phyloP scores from a whole-genome alignment of 2,888 invertebrate genomes.

The Hydraecia micacea region DNA sequence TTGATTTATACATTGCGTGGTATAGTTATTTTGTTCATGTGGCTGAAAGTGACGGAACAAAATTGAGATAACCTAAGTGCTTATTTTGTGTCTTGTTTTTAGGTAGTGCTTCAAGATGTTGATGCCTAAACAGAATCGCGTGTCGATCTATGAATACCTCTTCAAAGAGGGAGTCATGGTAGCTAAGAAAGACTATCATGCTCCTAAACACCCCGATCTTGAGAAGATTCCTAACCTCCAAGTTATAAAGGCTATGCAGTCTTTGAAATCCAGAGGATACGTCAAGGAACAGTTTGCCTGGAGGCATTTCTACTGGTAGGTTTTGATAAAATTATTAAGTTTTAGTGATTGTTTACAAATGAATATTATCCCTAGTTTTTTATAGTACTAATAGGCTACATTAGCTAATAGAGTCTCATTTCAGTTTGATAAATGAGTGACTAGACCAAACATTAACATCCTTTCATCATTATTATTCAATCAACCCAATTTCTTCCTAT shows the following conservation, averaged over 20 bases:
- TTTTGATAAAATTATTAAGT: neutral
- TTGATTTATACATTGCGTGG: slow-evolving; percentile 34
- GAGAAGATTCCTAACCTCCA: slow-evolving; percentile 98
- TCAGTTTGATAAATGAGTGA: neutral
- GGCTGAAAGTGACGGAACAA: slow-evolving; percentile 51
- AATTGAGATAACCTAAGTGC: slow-evolving; percentile 72
- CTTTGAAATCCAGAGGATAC: slow-evolving; percentile 98
- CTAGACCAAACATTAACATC: neutral
- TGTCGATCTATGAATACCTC: slow-evolving; percentile 98
- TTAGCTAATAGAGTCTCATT: neutral
- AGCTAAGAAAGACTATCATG: slow-evolving; percentile 99
- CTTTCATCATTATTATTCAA: neutral
- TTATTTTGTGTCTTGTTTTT: slow-evolving; percentile 78
- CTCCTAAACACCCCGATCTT: slow-evolving; percentile 99
- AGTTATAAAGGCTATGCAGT: slow-evolving; percentile 99
- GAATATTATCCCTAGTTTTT: neutral
- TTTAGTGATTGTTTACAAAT: slow-evolving; percentile 18
- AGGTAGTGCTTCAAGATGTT: slow-evolving; percentile 95
- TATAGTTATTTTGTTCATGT: slow-evolving; percentile 64
- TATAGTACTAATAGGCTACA: neutral
- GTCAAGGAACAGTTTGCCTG: slow-evolving; percentile 99
- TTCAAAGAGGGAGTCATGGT: slow-evolving; percentile 99
- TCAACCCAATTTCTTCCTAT: neutral
- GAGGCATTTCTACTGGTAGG: slow-evolving; percentile 99
- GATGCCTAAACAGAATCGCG: slow-evolving; percentile 99